Percentiles rank a stretch among this genome's conserved stretches.
Conservation (phyloP, 1,140 invertebrate species). For the Sycophila sp. region DNA sequence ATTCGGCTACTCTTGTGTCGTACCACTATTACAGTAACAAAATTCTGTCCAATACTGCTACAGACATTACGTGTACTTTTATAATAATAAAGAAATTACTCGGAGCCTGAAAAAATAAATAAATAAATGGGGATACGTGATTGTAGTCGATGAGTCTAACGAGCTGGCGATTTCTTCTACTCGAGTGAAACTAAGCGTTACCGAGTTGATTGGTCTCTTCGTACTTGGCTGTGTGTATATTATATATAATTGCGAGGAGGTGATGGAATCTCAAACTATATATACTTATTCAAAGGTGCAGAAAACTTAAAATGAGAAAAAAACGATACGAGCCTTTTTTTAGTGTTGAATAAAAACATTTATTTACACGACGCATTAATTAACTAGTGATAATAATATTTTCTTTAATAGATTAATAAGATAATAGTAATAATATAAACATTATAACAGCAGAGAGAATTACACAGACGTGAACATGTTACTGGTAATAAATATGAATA, state of each 20-base stretch:
- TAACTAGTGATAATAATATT: slow-evolving; percentile 33
- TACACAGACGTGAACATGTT: background rate
- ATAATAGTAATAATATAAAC: slow-evolving; percentile 12
- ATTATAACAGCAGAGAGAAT: slow-evolving; percentile 7
- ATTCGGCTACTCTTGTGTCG: slow-evolving; percentile 8
- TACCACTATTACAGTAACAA: slow-evolving; percentile 2
- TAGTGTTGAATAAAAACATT: slow-evolving; percentile 50
- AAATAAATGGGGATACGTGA: no score
- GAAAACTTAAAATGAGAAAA: slow-evolving; percentile 7
- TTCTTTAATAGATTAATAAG: slow-evolving; percentile 5
- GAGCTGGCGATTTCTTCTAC: no score
- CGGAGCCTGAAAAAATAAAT: no score
- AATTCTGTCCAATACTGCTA: slow-evolving; percentile 55
- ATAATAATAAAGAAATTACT: no score
- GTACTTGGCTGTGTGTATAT: background rate
- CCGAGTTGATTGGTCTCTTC: background rate
- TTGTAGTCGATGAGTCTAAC: no score
- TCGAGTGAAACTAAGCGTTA: no score
- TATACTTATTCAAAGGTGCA: no score
- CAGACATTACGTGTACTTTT: slow-evolving; percentile 17
- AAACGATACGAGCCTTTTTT: slow-evolving; percentile 30
- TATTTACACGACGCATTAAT: slow-evolving; percentile 46
- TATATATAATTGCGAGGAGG: no score
- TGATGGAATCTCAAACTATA: background rate
- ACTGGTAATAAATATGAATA: slow-evolving; percentile 26